A percentile compares a stretch with the other conserved stretches of the same genome.
These are phyloP conservation scores for Leptinotarsa texana DNA, from an alignment of 1,140 invertebrate species.

Conservation along the genomic window DNA sequence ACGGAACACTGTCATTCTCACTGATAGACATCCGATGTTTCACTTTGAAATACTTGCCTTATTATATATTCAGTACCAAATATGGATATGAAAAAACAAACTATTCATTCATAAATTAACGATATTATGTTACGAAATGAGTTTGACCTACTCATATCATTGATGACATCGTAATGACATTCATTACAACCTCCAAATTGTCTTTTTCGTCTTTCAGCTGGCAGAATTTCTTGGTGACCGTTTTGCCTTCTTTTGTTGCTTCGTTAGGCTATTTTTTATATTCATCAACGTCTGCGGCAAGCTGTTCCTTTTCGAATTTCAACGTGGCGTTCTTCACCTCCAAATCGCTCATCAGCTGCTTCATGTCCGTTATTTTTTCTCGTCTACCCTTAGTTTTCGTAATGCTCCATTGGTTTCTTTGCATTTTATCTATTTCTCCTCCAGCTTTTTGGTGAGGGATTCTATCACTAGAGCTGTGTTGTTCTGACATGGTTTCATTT, in stretches of 20 bases:
- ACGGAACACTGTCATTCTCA: too few species aligned
- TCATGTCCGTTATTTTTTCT: conserved; percentile 37
- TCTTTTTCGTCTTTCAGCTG: conserved; percentile 33
- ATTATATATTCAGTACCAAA: too few species aligned
- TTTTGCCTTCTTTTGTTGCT: conserved; percentile 21
- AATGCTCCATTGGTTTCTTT: conserved; percentile 34
- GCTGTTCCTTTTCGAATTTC: conserved; percentile 35
- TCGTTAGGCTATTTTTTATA: conserved; percentile 27
- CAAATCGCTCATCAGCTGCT: conserved; percentile 34
- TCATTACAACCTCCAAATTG: conserved; percentile 24
- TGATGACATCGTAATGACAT: too few species aligned
- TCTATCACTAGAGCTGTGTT: conserved; percentile 22
- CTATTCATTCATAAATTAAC: too few species aligned
- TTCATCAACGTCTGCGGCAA: conserved; percentile 29
- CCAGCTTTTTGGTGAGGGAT: conserved; percentile 28
- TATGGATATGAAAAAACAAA: too few species aligned
- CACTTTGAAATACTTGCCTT: too few species aligned
- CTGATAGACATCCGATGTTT: too few species aligned
- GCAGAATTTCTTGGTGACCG: conserved; percentile 24
- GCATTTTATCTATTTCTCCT: conserved; percentile 32
- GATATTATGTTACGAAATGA: too few species aligned
- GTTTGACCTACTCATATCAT: too few species aligned
- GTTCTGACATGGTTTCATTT: conserved; percentile 30
- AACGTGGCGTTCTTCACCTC: conserved; percentile 40
- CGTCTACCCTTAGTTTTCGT: conserved; percentile 32